Base-by-base conservation (phyloP, 1,140 invertebrate genomes). In the Neotoxoptera formosana region DNA sequence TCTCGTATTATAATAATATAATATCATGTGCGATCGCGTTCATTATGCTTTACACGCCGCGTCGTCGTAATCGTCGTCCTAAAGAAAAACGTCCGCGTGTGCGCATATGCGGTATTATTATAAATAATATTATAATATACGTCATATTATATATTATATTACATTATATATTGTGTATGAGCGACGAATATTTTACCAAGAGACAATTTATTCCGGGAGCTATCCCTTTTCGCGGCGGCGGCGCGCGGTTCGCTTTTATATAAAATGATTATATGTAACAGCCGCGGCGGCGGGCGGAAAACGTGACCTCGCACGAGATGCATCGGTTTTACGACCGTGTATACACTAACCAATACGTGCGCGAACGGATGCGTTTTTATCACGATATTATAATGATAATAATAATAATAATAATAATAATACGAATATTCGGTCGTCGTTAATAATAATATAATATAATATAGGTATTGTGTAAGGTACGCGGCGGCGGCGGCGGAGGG, bases 201-300 rank as follows among this genome's bases (percentile, higher is more conserved):
- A 23, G 89, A 23, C 25, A 90, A 90, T 90, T 90, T 90, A 90
- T 90, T 90, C 89, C 89, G 53, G 89, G 89, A 90, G 89, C 56
- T 45, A n/a, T 90, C 89, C 89, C 89, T 90, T 60, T 45, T 45
- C 89, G 89, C 89, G 88, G 88, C n/a, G 25, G 84, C 86, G 48
- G 88, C 88, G 21, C n/a, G 48, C 41, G 41, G 4, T 36, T 89
- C 21, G 34, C n/a, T 34, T 89, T 89, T 89, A 53, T 30, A 67
- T 20, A 48, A n/a, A n/a, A n/a, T n/a, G n/a, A 67, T 20, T 30
- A 89, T 53, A n/a, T 76, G 30, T 45, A 90, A 67, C 45, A 34
- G 89, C 56, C 11, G 34, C 89, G 89, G 34, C 89, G 89, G 53
- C 89, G 89, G 89, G 53, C 89, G 89, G 56, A 90, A 67, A 90